Percentiles rank a stretch among this genome's conserved stretches.
Conservation (phyloP, 92 coral and sea anemone species). For the Anthopleura xanthogrammica region DNA sequence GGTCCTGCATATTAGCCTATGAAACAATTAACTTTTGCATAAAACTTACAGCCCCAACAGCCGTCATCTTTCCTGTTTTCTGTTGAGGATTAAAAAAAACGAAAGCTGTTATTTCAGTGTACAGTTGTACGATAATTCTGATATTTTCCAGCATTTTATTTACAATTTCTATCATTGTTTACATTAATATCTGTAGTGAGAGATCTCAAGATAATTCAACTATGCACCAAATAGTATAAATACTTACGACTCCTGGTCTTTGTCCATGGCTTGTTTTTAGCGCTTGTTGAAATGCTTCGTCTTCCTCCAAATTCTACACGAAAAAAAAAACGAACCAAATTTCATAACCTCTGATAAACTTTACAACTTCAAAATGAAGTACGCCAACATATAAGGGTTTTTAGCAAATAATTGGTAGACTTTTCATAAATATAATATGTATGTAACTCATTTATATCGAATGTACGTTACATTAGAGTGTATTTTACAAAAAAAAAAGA, state of each 20-base stretch:
- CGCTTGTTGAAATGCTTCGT: slow-evolving; percentile 97
- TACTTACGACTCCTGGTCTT: slow-evolving; percentile 93
- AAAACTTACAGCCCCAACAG: slow-evolving; percentile 79
- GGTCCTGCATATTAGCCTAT: too few species aligned
- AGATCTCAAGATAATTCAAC: not conserved
- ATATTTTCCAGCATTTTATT: not conserved
- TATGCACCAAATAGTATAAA: not conserved
- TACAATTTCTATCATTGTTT: not conserved
- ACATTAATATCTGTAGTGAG: not conserved
- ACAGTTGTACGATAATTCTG: too few species aligned
- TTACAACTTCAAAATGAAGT: not conserved
- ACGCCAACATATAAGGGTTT: not conserved
- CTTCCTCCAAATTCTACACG: slow-evolving; percentile 92
- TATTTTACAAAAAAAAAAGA: too few species aligned
- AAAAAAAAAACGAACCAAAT: not conserved
- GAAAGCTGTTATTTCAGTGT: not conserved
- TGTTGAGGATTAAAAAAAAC: slow-evolving; percentile 28
- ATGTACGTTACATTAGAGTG: not conserved
- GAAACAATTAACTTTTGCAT: not conserved
- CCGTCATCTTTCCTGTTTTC: slow-evolving; percentile 88
- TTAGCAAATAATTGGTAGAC: not conserved
- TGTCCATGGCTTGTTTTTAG: slow-evolving; percentile 98
- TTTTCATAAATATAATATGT: not conserved
- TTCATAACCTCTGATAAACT: not conserved
- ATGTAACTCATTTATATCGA: not conserved